phyloP scores from a whole-genome alignment of 2,888 invertebrate genomes.

The Dorcus parallelipipedus region DNA sequence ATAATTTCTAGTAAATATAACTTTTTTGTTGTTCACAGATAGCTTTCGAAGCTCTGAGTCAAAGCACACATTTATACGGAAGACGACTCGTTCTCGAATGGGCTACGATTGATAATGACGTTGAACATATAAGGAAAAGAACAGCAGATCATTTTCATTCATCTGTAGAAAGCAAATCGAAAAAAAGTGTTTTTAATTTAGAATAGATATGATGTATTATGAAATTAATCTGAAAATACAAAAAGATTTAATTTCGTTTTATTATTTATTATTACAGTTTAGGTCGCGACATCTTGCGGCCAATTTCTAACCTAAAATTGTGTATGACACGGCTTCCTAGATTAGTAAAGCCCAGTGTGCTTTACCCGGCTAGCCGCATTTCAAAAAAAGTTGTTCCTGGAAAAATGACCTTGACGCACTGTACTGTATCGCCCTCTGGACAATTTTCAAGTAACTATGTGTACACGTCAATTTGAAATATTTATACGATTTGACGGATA shows the following conservation, averaged over 20 bases:
- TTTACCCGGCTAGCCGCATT: too few relatives aligned
- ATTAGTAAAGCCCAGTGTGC: too few relatives aligned
- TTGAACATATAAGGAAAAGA: conserved; percentile 79
- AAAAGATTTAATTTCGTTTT: too few relatives aligned
- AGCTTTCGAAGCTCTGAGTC: conserved; percentile 89
- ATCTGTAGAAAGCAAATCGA: conserved; percentile 46
- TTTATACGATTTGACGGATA: too few relatives aligned
- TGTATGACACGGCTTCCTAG: too few relatives aligned
- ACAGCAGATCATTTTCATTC: conserved; percentile 68
- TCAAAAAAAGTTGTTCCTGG: too few relatives aligned
- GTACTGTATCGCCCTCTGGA: too few relatives aligned
- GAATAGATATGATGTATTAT: conserved; percentile 27
- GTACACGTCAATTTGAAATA: too few relatives aligned
- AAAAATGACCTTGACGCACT: too few relatives aligned
- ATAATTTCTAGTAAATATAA: conserved; percentile 17
- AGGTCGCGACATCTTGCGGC: too few relatives aligned
- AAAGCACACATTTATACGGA: conserved; percentile 97
- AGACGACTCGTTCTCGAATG: conserved; percentile 93
- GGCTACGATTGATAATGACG: conserved; percentile 74
- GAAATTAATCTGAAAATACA: background rate
- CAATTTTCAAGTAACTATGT: too few relatives aligned
- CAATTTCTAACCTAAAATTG: too few relatives aligned
- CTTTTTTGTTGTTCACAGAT: conserved; percentile 54
- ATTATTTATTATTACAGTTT: background rate
- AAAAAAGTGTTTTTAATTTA: conserved; percentile 50